Evolutionary conservation across 1,140 invertebrate species (phyloP), one percentile per base, ranked within the genome.

Genomic region (Globodera ellingtonae): DNA sequence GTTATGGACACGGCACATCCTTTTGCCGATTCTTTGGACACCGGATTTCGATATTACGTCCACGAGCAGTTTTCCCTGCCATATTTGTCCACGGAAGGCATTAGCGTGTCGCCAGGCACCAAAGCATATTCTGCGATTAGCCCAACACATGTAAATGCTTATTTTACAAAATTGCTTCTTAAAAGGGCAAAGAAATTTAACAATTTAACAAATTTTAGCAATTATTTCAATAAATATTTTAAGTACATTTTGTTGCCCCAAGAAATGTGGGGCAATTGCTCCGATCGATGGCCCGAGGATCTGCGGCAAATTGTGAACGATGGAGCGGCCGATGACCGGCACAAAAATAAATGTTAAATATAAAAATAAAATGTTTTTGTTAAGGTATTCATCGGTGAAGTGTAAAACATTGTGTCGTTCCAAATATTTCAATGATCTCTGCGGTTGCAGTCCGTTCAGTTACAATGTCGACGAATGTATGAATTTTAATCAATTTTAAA

Each of bases 231-330:
- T 21, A 18, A 69, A 21, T 79, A 18, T 52, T 78, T 88, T 84
- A 74, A 87, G 86, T 88, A 86, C 76, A 59, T 84, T 47, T 78
- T 87, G 50, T 72, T 87, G 18, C 48, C 71, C 18, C 50, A 84
- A 71, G 70, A 83, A 6, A 62, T 82, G 35, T 88, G 87, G 86
- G 86, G 87, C 18, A 89, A 88, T 75, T 88, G 87, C 71, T 84
- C 85, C 10, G 67, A 82, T 50, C 52, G 79, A n/a, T 88, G 87
- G 87, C 87, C 87, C 4, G 7, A n/a, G 9, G 80, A 78, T 50
- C 80, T 77, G 48, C 48, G 69, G 48, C 24, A 69, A 77, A 67
- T 77, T 35, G 62, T 67, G 48, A 59, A 48, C 21, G 59, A 76
- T 66, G 35, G n/a, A 6, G 62, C 47, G 21, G 21, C 46, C 66